A percentile compares a stretch with the other conserved stretches of the same genome.
phyloP scores from a whole-genome alignment of 2,888 invertebrate genomes.

The Tenthredo notha region DNA sequence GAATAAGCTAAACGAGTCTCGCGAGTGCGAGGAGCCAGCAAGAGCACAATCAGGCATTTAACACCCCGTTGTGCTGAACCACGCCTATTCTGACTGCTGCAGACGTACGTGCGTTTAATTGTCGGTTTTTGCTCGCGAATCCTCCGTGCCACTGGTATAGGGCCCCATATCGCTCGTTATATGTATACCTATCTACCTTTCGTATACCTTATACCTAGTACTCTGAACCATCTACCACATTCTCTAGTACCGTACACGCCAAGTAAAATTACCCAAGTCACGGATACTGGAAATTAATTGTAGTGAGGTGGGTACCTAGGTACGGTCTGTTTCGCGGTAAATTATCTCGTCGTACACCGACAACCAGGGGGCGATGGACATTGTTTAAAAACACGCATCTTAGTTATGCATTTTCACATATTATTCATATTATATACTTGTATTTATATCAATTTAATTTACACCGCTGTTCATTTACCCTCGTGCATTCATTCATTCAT shows the following conservation, averaged over 20 bases:
- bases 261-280: slow-evolving; percentile 48
- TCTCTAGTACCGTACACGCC: slow-evolving; percentile 23
- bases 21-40: background rate
- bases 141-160: slow-evolving; percentile 9
- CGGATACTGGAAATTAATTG: slow-evolving; percentile 42
- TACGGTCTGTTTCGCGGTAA: slow-evolving; percentile 27
- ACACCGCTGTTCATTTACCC: background rate
- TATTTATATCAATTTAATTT: background rate
- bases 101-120: slow-evolving; percentile 61
- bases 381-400: slow-evolving; percentile 18
- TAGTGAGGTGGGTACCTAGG: background rate
- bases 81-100: slow-evolving; percentile 59
- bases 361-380: background rate
- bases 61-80: slow-evolving; percentile 56
- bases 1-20: slow-evolving; percentile 25
- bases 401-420: background rate
- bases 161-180: background rate
- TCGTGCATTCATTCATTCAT: background rate
- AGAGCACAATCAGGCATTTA: slow-evolving; percentile 60
- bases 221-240: background rate
- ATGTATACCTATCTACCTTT: background rate
- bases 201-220: background rate
- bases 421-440: background rate
- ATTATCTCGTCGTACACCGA: slow-evolving; percentile 48
- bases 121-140: slow-evolving; percentile 58